Conservation (phyloP, 2,113 vertebrate species). For the Blennius ocellaris region DNA sequence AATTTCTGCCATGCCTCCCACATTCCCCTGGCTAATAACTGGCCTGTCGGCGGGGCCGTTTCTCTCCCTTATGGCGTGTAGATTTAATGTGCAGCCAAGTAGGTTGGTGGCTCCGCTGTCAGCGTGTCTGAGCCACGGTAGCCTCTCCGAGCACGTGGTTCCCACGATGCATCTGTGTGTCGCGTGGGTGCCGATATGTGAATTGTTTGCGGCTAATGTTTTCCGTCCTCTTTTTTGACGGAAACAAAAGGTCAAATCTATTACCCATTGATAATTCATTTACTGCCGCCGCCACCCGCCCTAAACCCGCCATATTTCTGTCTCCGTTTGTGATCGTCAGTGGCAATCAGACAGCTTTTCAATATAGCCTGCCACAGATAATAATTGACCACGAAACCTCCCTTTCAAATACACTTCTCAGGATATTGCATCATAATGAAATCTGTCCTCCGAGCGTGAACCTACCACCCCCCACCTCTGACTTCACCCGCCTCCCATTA, state of each 20-base stretch:
- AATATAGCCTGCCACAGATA: conserved; percentile 41
- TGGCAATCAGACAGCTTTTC: conserved; percentile 50
- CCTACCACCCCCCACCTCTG: conserved; percentile 36
- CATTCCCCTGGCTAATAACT: conserved; percentile 74
- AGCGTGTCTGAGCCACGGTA: conserved; percentile 53
- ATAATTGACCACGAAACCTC: conserved; percentile 56
- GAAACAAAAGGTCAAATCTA: conserved; percentile 56
- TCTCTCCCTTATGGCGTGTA: conserved; percentile 56
- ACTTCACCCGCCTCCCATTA: conserved; percentile 65
- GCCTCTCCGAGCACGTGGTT: conserved; percentile 24
- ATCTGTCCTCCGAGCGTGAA: conserved; percentile 58
- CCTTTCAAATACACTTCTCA: conserved; percentile 46
- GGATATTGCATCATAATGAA: conserved; percentile 75
- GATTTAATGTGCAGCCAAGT: conserved; percentile 67
- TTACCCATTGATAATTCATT: conserved; percentile 59
- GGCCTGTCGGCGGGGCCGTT: conserved; percentile 61
- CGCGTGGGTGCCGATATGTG: conserved; percentile 22
- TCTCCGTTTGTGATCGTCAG: conserved; percentile 32
- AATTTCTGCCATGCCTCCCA: conserved; percentile 77
- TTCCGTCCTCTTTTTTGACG: conserved; percentile 19
- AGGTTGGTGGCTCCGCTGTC: conserved; percentile 55
- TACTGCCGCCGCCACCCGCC: conserved; percentile 23
- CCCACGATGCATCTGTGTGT: conserved; percentile 28
- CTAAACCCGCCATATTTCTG: conserved; percentile 24
- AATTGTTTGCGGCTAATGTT: conserved; percentile 33